A percentile compares a stretch with the other conserved stretches of the same genome.
Conservation (phyloP, 2,888 invertebrate genomes). For the Neria commutata region DNA sequence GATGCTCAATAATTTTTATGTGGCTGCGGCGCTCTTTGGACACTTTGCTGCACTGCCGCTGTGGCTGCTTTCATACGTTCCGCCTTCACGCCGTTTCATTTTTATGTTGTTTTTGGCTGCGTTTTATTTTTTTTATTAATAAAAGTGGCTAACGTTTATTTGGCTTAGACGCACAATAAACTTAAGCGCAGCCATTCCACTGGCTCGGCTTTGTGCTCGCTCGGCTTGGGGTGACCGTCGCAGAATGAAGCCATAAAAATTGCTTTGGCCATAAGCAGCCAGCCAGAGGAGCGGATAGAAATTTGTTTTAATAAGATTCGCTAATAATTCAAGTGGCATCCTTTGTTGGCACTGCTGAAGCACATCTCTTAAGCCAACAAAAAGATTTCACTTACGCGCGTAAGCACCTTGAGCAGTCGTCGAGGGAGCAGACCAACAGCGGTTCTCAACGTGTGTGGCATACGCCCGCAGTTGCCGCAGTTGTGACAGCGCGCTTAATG, state of each 20-base stretch:
- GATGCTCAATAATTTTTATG: constrained; percentile 15
- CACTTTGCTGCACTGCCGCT: not conserved
- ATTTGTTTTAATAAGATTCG: constrained; percentile 24
- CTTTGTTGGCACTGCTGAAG: not conserved
- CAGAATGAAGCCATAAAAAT: constrained; percentile 21
- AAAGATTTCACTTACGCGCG: too few species aligned
- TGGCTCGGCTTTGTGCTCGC: not conserved
- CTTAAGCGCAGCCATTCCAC: not conserved
- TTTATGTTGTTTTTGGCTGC: too few species aligned
- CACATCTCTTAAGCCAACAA: constrained; percentile 16
- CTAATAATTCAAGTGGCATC: constrained; percentile 8
- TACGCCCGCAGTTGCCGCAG: constrained; percentile 2
- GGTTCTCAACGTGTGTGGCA: not conserved
- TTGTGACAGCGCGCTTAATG: not conserved
- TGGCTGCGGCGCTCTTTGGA: not conserved
- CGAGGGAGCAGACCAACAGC: constrained; percentile 7
- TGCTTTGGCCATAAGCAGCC: constrained; percentile 22
- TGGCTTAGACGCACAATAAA: constrained; percentile 21
- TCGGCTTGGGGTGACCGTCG: not conserved
- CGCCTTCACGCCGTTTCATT: too few species aligned
- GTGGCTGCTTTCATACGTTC: too few species aligned
- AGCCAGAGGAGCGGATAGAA: too few species aligned
- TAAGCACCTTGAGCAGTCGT: not conserved
- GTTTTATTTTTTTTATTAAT: constrained; percentile 5
- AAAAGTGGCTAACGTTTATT: constrained; percentile 34